Percentiles rank a stretch among this genome's conserved stretches.
Evolutionary conservation across 2,797 vertebrate species (phyloP).

Genomic region (Gobio occitaniae): DNA sequence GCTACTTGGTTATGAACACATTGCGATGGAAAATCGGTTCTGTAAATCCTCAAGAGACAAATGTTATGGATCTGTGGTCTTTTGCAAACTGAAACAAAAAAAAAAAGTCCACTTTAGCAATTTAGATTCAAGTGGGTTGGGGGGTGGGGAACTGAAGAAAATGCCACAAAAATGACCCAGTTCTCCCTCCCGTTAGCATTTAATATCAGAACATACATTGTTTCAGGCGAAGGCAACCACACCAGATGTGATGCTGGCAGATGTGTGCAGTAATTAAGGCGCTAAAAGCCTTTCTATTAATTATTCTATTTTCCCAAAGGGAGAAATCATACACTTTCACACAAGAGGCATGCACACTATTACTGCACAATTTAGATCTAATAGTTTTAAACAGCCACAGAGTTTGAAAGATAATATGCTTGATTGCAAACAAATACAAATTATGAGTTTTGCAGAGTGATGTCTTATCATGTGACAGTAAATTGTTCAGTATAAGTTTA

Average conservation of each 20-base stretch:
- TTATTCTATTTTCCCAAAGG: conserved; percentile 44
- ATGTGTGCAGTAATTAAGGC: conserved; percentile 49
- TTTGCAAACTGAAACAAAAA: neutral
- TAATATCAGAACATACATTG: conserved; percentile 29
- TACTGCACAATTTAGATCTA: conserved; percentile 10
- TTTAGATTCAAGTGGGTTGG: neutral
- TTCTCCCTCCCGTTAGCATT: conserved; percentile 12
- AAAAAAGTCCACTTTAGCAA: neutral
- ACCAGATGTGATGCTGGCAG: conserved; percentile 44
- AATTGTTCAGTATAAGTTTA: neutral
- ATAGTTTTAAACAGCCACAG: neutral
- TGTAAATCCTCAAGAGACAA: neutral
- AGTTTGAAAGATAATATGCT: neutral
- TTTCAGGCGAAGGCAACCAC: conserved; percentile 22
- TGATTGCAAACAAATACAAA: neutral
- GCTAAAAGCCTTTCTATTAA: conserved; percentile 28
- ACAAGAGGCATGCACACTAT: conserved; percentile 5
- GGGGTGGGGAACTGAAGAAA: neutral
- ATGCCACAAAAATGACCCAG: neutral
- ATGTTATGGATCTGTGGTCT: neutral
- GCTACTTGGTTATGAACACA: neutral
- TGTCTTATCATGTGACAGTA: neutral
- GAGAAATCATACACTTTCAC: conserved; percentile 13
- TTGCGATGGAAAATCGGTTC: neutral
- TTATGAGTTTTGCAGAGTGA: neutral